Base-by-base conservation (phyloP, 2,888 invertebrate genomes). In the Phortica magna region DNA sequence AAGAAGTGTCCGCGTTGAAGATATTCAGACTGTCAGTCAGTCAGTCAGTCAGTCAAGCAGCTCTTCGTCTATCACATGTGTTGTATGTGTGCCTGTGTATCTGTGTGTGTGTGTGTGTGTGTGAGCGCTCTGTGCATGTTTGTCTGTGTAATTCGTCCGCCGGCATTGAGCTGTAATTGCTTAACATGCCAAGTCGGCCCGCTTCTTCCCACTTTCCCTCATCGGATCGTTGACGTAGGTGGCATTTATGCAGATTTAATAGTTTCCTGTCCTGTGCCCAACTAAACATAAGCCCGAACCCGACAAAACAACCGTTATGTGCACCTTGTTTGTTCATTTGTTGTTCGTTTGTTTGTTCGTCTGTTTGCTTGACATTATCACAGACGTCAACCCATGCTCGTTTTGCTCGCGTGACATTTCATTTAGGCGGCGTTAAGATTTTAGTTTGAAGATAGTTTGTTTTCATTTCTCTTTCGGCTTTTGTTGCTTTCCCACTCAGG, bases 401-500 rank as follows among this genome's bases (percentile, higher is more conserved):
- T 84, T 82, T 87, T 75, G 80, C 75, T 86, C 81, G 85, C 87
- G 84, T 86, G 88, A 86, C 88, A 88, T 85, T 88, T 88, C 84
- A 80, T 82, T 84, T 82, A 80, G 72, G 75, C 70, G 76, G 73
- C 71, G 76, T 74, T 78, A 79, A 79, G 83, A 82, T 83, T 80
- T 82, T 42, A 78, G 79, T 82, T 83, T 76, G 76, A 42, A 79
- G 79, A 84, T 83, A 78, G 76, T 65, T 53, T 53, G 7, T 14
- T 59, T 59, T 4, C n/a, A 17, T 59, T 59, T 59, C 19, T 59
- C 19, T 31, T 61, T 31, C 19, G 17, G 0, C 5, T 31, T 61
- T 61, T 61, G n/a, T 22, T 61, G 6, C 19, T 41, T 41, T 65
- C 14, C 4, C 39, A 39, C 12, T 39, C 12, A 19, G 31, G 65